A percentile compares a stretch with the other conserved stretches of the same genome.
phyloP scores from a whole-genome alignment of 2,113 vertebrate genomes.

The Pitta sordida region DNA sequence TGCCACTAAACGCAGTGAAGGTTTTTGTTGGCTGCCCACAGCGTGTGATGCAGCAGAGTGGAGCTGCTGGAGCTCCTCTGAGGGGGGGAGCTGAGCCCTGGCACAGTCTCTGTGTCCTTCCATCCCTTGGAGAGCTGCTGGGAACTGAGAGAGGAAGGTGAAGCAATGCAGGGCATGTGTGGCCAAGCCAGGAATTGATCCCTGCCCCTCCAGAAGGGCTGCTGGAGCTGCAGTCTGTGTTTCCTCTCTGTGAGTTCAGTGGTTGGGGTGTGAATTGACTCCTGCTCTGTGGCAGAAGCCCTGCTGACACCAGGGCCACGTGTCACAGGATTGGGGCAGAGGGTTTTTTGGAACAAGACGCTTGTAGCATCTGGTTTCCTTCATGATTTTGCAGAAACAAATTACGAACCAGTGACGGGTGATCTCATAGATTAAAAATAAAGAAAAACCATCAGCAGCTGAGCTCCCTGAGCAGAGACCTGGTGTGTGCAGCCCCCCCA shows the following conservation, averaged over 20 bases:
- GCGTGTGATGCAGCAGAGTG: neutral
- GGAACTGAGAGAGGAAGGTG: neutral
- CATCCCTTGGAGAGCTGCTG: neutral
- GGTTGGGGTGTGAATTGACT: neutral
- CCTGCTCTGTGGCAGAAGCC: neutral
- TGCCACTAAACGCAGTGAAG: neutral
- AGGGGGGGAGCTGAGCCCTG: neutral
- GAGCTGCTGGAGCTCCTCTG: neutral
- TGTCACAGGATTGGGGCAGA: constrained; percentile 10
- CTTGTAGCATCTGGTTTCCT: constrained; percentile 1
- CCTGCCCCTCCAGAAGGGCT: neutral
- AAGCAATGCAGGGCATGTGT: neutral
- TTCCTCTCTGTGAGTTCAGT: neutral
- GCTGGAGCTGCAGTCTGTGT: neutral
- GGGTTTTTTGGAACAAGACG: neutral
- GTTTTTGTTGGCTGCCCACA: neutral
- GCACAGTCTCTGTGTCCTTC: neutral
- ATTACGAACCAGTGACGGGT: neutral
- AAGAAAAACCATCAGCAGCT: neutral
- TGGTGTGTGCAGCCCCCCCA: neutral
- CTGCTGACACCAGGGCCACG: neutral
- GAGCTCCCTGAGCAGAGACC: neutral
- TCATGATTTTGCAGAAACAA: constrained; percentile 24
- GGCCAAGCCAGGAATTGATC: neutral
- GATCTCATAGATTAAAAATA: constrained; percentile 34